Evolutionary conservation across 2,797 vertebrate species (phyloP).

Genomic region (Petrocephalus schoutedeni): DNA sequence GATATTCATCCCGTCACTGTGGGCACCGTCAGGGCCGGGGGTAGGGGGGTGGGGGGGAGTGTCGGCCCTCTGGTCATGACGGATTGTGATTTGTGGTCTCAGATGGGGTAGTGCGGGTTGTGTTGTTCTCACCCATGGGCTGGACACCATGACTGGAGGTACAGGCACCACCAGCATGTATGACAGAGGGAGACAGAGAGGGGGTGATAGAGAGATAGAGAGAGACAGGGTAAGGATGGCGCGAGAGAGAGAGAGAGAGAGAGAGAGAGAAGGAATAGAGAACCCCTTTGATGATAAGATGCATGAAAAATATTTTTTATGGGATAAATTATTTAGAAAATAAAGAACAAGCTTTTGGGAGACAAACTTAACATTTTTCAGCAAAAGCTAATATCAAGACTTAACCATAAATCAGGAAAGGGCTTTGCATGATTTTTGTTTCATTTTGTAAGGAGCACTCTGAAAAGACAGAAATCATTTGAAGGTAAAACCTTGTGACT

Average conservation of each 20-base stretch:
- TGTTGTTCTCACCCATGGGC: constrained; percentile 31
- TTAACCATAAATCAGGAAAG: neutral
- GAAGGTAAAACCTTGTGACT: neutral
- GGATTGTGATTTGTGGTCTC: constrained; percentile 14
- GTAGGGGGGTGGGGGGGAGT: neutral
- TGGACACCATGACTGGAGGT: constrained; percentile 20
- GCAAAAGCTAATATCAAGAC: neutral
- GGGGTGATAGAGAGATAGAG: neutral
- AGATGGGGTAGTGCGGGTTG: constrained; percentile 29
- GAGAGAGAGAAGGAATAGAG: neutral
- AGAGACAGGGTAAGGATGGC: neutral
- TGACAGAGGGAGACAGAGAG: neutral
- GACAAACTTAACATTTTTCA: neutral
- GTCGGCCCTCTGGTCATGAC: constrained; percentile 26
- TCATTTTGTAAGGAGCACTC: neutral
- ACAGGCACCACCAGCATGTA: neutral
- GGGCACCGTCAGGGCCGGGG: constrained; percentile 47
- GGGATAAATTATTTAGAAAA: neutral
- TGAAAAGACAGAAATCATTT: neutral
- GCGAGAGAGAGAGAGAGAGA: neutral
- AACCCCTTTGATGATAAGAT: neutral
- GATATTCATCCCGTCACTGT: constrained; percentile 65
- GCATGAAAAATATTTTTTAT: neutral
- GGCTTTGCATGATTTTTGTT: neutral
- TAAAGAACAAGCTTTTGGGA: neutral